Percentiles rank a stretch among this genome's conserved stretches.
phyloP scores from a whole-genome alignment of 2,797 vertebrate species.

The Sebastes oblongus region DNA sequence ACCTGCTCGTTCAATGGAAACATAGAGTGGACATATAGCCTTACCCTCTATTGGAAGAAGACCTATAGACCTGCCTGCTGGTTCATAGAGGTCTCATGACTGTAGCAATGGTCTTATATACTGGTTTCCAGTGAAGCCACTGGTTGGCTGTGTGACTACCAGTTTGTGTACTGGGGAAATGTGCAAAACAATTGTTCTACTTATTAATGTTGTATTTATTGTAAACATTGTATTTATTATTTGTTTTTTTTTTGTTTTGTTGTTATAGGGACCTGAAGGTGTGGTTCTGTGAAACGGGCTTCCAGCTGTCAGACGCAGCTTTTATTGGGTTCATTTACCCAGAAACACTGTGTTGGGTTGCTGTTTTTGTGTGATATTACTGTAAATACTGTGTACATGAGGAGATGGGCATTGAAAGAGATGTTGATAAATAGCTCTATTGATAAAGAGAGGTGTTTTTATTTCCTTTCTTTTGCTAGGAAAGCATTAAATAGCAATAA shows the following conservation, averaged over 20 bases:
- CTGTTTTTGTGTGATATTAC: slow-evolving; percentile 50
- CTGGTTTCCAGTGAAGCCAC: slow-evolving; percentile 66
- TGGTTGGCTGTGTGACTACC: slow-evolving; percentile 66
- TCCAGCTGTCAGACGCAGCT: slow-evolving; percentile 61
- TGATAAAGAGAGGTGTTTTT: slow-evolving; percentile 46
- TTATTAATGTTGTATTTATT: slow-evolving; percentile 69
- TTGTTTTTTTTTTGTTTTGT: background rate
- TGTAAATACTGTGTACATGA: slow-evolving; percentile 65
- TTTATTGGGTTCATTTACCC: slow-evolving; percentile 37
- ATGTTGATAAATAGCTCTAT: slow-evolving; percentile 43
- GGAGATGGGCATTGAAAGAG: slow-evolving; percentile 24
- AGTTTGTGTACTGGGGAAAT: slow-evolving; percentile 54
- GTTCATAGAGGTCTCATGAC: slow-evolving; percentile 58
- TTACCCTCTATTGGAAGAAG: slow-evolving; percentile 29
- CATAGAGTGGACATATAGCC: slow-evolving; percentile 42
- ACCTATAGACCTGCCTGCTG: slow-evolving; percentile 62
- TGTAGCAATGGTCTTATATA: slow-evolving; percentile 50
- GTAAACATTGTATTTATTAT: slow-evolving; percentile 59
- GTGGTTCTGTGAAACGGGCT: slow-evolving; percentile 66
- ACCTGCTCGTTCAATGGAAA: slow-evolving; percentile 12
- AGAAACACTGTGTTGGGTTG: slow-evolving; percentile 62
- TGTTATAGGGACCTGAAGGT: slow-evolving; percentile 19
- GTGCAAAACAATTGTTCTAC: slow-evolving; percentile 45
- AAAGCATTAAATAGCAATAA: slow-evolving; percentile 74
- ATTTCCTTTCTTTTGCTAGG: slow-evolving; percentile 51